A percentile compares a stretch with the other conserved stretches of the same genome.
These are phyloP conservation scores for Heliangelus exortis DNA, from an alignment of 2,797 vertebrate species.

Conservation along the genomic window DNA sequence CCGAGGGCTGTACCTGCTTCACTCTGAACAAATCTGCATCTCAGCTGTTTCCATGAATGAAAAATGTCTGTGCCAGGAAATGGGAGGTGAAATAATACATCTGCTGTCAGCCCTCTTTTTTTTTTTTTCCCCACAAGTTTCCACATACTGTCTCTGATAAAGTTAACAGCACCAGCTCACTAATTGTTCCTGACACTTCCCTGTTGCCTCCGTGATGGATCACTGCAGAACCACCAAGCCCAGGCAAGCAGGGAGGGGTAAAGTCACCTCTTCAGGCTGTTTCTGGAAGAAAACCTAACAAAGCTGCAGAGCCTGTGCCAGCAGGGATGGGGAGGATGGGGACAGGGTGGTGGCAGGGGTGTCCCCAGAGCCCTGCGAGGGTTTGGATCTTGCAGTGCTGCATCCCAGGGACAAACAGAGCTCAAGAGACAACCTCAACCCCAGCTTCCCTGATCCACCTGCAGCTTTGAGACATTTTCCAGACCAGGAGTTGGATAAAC, in stretches of 20 bases:
- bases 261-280: neutral
- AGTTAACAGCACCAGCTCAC: conserved; percentile 7
- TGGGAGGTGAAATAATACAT: conserved; percentile 8
- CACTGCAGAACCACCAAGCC: neutral
- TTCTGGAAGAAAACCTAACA: neutral
- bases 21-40: conserved; percentile 29
- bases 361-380: neutral
- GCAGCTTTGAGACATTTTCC: neutral
- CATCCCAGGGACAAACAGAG: neutral
- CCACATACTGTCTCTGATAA: neutral
- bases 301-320: neutral
- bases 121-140: neutral
- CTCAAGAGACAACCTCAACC: neutral
- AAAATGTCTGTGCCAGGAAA: neutral
- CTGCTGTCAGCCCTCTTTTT: conserved; percentile 27
- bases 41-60: conserved; percentile 27
- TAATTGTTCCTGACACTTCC: conserved; percentile 54
- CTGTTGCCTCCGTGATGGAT: neutral
- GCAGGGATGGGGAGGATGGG: neutral
- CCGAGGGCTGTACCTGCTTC: neutral
- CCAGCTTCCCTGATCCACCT: neutral
- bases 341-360: rapidly evolving
- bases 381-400: rapidly evolving
- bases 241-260: neutral
- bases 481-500: neutral